Base-by-base conservation (phyloP, 2,797 vertebrate species). In the Neosalanx taihuensis region DNA sequence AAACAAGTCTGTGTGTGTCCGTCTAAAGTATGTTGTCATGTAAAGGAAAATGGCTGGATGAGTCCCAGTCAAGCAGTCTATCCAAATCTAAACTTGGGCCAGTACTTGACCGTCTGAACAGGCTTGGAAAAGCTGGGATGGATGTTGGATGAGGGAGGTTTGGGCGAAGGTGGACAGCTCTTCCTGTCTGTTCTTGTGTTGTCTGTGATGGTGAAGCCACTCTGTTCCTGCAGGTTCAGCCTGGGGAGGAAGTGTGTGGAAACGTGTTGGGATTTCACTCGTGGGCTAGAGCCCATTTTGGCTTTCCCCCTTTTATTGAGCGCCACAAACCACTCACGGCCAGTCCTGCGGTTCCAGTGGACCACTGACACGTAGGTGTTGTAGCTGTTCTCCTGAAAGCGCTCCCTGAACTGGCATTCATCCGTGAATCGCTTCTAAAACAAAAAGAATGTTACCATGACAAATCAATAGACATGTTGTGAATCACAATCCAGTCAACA, bases 321-420 rank as follows among this genome's bases (percentile, higher is more conserved):
- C 0, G 97, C 97, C 90, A 99, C 95, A 0, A 95, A 98, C 97
- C 97, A 99, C 70, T 94, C 93, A 0, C 96, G 92, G 0, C 95
- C 95, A 0, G 93, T 95, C 73, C 93, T 87, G 0, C 90, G 93
- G 84, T 94, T 95, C 86, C 86, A 90, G 86, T 99, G 94, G 61
- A 93, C 84, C 0, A 94, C 94, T 0, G 97, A 99, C 69, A 97
- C 94, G 0, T 99, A 99, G 0, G 97, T 99, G 89, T 98, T 99
- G 86, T 98, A 99, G 88, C 97, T 96, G 93, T 99, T 98, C 90
- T 99, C 97, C 87, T 99, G 97, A 90, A 98, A 99, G 20, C 96
- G 90, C 81, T 99, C 97, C 77, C 95, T 93, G 91, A 99, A 99
- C 73, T 95, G 95, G 82, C 97, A 99, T 85, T 99, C 96, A 0